phyloP scores from a whole-genome alignment of 1,140 invertebrate species.

The Bombus pascuorum region DNA sequence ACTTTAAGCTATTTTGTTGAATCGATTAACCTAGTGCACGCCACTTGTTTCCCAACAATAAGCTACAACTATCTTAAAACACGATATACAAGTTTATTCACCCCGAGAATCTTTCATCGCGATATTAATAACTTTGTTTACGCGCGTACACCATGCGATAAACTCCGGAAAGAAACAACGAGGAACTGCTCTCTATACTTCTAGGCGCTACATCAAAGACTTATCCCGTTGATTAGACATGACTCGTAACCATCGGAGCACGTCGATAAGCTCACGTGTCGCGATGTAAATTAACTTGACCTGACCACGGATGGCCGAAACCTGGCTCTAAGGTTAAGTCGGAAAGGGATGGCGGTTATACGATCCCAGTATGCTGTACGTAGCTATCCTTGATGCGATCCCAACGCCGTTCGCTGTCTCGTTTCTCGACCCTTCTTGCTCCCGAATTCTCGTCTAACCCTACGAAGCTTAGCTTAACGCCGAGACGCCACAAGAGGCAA shows the following conservation, averaged over 20 bases:
- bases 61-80: not conserved
- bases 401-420: constrained; percentile 51
- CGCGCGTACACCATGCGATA: not conserved
- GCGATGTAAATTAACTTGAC: constrained; percentile 73
- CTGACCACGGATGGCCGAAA: constrained; percentile 48
- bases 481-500: constrained; percentile 79
- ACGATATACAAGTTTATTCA: not conserved
- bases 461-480: constrained; percentile 72
- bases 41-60: not conserved
- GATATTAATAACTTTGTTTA: constrained; percentile 5
- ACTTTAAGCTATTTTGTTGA: too few relatives aligned
- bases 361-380: constrained; percentile 57
- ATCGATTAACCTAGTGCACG: not conserved
- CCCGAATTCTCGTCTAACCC: constrained; percentile 59
- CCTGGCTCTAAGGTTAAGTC: constrained; percentile 71
- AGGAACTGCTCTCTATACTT: not conserved
- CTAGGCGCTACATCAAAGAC: not conserved
- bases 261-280: constrained; percentile 68
- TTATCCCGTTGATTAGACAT: not conserved
- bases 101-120: not conserved
- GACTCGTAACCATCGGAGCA: constrained; percentile 2
- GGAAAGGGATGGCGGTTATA: constrained; percentile 68
- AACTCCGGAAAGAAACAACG: not conserved
- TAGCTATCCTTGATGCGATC: constrained; percentile 70
- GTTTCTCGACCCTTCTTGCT: constrained; percentile 40